Conservation (phyloP, 2,797 vertebrate species). For the Acropternis orthonyx region DNA sequence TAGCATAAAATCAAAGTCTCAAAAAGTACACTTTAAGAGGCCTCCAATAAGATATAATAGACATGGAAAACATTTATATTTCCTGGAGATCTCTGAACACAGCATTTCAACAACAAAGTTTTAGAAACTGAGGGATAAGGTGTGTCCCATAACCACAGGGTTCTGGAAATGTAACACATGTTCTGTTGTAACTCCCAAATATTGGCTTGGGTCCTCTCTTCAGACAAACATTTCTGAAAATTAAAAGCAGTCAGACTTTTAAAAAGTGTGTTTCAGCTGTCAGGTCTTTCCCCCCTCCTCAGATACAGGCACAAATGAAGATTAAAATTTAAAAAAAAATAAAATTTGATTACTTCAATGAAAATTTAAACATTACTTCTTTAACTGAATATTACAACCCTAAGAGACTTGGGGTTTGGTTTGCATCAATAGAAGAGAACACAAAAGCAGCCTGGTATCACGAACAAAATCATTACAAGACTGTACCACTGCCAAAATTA, state of each 20-base stretch:
- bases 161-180: background rate
- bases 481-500: slow-evolving; percentile 14
- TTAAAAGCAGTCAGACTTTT: slow-evolving; percentile 2
- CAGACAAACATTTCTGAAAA: slow-evolving; percentile 6
- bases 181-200: background rate
- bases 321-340: background rate
- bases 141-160: background rate
- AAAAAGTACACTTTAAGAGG: background rate
- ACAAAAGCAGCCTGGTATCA: slow-evolving; percentile 9
- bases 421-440: background rate
- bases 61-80: slow-evolving; percentile 28
- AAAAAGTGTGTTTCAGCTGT: background rate
- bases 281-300: background rate
- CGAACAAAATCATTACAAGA: background rate
- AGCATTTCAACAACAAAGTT: background rate
- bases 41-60: slow-evolving; percentile 1
- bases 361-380: slow-evolving; percentile 9
- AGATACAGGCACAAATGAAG: background rate
- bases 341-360: background rate
- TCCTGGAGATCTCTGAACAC: background rate
- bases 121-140: background rate
- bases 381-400: background rate
- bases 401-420: background rate
- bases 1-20: slow-evolving; percentile 4
- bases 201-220: background rate